These are phyloP conservation scores for Drosophila anomelani DNA, from an alignment of 2,888 invertebrate species.

Conservation along the genomic window DNA sequence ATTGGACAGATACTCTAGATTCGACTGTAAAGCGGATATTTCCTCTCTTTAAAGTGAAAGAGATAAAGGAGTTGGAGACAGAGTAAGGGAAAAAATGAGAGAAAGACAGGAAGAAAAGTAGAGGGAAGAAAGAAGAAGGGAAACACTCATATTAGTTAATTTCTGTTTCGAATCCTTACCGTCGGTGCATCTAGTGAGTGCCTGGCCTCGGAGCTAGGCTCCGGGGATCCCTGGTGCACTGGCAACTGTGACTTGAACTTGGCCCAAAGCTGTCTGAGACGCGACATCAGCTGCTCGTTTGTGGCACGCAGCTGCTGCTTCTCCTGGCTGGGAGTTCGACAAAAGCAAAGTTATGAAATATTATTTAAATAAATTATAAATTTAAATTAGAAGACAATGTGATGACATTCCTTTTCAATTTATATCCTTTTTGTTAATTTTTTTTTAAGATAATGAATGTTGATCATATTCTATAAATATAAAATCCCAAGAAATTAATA, in stretches of 20 bases:
- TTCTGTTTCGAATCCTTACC: constrained; percentile 60
- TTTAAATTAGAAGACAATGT: too few relatives aligned
- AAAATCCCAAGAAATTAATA: neutral
- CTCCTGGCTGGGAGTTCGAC: constrained; percentile 72
- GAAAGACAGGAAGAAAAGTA: constrained; percentile 17
- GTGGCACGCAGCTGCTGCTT: constrained; percentile 82
- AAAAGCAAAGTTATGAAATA: constrained; percentile 3
- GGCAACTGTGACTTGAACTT: constrained; percentile 81
- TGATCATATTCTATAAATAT: neutral
- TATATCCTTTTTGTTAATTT: too few relatives aligned
- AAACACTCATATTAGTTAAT: constrained; percentile 62
- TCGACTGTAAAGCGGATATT: constrained; percentile 84
- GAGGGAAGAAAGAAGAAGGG: constrained; percentile 39
- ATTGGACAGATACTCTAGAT: constrained; percentile 85
- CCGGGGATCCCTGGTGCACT: constrained; percentile 46
- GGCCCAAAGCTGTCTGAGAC: constrained; percentile 83
- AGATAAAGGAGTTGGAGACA: neutral
- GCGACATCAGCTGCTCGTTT: constrained; percentile 84
- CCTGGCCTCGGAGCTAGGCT: constrained; percentile 48
- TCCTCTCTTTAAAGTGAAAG: constrained; percentile 79
- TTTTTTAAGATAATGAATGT: too few relatives aligned
- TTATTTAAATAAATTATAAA: neutral
- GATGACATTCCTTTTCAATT: too few relatives aligned
- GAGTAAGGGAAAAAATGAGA: constrained; percentile 1
- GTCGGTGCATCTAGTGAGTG: constrained; percentile 51